Percentiles rank a stretch among this genome's conserved stretches.
Conservation (phyloP, 2,113 vertebrate species). For the Psilopogon haemacephalus region DNA sequence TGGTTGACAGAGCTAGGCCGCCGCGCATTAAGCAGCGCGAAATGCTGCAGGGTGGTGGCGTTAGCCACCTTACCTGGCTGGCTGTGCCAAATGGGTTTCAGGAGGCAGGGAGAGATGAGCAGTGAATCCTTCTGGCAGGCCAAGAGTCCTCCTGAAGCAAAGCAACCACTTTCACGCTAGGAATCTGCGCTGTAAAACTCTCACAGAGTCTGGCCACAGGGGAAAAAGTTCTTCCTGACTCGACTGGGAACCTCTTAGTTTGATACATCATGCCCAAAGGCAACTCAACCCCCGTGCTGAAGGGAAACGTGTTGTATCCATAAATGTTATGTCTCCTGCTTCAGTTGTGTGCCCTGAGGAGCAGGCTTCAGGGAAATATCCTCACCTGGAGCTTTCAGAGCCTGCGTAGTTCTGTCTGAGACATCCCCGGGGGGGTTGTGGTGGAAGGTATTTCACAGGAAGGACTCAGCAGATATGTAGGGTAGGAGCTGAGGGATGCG, state of each 20-base stretch:
- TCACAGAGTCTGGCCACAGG: rapidly evolving
- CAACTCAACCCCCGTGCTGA: rapidly evolving
- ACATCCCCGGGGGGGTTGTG: background rate
- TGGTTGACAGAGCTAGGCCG: background rate
- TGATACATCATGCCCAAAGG: rapidly evolving
- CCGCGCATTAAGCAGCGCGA: background rate
- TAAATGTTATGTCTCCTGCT: rapidly evolving
- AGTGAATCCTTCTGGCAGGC: background rate
- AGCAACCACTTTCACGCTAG: rapidly evolving
- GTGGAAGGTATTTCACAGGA: background rate
- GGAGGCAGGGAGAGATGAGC: rapidly evolving
- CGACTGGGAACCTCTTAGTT: background rate
- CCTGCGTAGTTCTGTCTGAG: background rate
- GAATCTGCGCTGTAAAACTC: rapidly evolving
- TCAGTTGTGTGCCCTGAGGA: no score
- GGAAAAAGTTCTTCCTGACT: background rate
- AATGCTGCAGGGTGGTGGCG: rapidly evolving
- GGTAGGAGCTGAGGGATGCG: background rate
- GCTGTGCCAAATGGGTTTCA: rapidly evolving
- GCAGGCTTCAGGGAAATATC: background rate
- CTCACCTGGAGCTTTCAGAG: background rate
- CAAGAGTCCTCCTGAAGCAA: background rate
- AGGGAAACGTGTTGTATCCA: rapidly evolving
- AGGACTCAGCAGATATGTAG: rapidly evolving
- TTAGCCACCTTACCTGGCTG: background rate